phyloP scores from a whole-genome alignment of 2,888 invertebrate genomes.

The Galerucella nymphaeae region DNA sequence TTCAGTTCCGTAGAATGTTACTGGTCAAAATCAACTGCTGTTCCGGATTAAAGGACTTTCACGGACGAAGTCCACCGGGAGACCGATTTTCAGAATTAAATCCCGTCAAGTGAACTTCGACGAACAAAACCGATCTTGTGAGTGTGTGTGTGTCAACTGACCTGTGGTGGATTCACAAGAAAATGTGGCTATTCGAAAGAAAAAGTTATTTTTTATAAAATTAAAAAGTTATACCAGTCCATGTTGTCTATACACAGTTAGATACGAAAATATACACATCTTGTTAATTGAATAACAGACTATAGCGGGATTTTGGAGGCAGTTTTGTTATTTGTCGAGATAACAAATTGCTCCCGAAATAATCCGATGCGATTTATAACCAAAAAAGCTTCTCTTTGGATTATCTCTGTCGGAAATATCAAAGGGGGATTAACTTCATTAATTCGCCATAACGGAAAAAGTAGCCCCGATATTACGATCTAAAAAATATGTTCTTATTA shows the following conservation, averaged over 20 bases:
- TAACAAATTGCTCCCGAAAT: conserved; percentile 15
- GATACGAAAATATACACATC: background rate
- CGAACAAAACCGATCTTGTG: background rate
- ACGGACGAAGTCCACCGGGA: conserved; percentile 19
- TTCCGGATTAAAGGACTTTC: conserved; percentile 36
- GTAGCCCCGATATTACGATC: background rate
- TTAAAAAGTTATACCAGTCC: no score
- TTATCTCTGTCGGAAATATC: conserved; percentile 17
- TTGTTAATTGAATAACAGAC: conserved; percentile 10
- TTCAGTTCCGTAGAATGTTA: conserved; percentile 34
- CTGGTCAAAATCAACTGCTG: conserved; percentile 35
- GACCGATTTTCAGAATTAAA: conserved; percentile 15
- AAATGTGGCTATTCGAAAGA: background rate
- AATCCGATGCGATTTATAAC: conserved; percentile 12
- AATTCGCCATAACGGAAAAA: conserved; percentile 7
- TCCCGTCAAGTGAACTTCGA: conserved; percentile 16
- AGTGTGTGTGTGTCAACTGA: background rate
- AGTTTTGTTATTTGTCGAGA: background rate
- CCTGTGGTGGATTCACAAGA: background rate
- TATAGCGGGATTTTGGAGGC: background rate
- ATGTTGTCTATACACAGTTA: no score
- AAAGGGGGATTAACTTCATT: conserved; percentile 17
- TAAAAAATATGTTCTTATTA: background rate
- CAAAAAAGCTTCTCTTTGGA: conserved; percentile 12
- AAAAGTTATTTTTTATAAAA: no score